These are phyloP conservation scores for Tinamus major DNA, from an alignment of 2,797 vertebrate species.

Conservation along the genomic window DNA sequence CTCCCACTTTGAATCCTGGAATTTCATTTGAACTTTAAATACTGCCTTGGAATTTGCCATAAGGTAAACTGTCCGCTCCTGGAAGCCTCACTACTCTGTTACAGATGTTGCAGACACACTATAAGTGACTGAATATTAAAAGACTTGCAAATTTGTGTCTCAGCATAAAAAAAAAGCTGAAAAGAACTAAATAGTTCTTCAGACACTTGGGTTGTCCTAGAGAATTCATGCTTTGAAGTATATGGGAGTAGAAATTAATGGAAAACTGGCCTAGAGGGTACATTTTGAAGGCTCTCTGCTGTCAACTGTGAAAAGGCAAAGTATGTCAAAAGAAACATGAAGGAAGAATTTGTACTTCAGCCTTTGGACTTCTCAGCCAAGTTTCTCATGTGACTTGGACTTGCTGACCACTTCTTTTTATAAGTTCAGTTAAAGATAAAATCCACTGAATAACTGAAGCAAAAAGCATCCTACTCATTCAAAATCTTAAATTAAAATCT, in stretches of 20 bases:
- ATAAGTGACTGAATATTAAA: not conserved
- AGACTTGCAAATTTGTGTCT: not conserved
- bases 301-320: not conserved
- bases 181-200: not conserved
- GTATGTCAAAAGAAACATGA: constrained; percentile 44
- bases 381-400: constrained; percentile 66
- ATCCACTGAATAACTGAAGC: not conserved
- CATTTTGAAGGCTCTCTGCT: constrained; percentile 42
- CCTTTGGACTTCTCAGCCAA: constrained; percentile 65
- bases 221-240: not conserved
- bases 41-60: constrained; percentile 37
- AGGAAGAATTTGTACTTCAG: constrained; percentile 72
- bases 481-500: not conserved
- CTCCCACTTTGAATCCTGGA: constrained; percentile 39
- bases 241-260: not conserved
- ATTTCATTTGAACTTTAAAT: constrained; percentile 50
- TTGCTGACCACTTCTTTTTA: constrained; percentile 65
- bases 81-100: not conserved
- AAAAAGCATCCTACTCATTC: constrained; percentile 24
- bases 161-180: not conserved
- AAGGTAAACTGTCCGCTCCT: constrained; percentile 30
- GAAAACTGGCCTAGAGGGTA: constrained; percentile 4
- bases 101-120: not conserved
- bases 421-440: constrained; percentile 57
- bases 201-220: not conserved